Evolutionary conservation across 2,113 vertebrate genomes (phyloP).

Genomic region (Solenodon paradoxus): DNA sequence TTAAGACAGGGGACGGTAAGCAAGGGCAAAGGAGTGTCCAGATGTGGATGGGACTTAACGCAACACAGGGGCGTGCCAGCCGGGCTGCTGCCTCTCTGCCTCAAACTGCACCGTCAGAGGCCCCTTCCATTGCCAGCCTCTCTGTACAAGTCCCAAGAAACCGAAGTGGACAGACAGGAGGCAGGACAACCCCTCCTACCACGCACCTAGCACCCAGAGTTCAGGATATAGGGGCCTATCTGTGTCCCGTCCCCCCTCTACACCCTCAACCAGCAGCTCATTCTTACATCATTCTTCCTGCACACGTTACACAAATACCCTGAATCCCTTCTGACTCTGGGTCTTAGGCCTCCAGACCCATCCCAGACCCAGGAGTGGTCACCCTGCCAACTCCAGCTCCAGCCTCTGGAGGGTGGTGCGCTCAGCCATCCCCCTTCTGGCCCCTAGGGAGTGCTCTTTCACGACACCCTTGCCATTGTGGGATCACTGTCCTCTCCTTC

Average conservation of each 20-base stretch:
- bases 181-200: not conserved
- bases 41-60: not conserved
- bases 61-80: too few relatives aligned
- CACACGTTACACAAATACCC: not conserved
- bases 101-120: not conserved
- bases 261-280: not conserved
- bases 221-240: too few relatives aligned
- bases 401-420: not conserved
- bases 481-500: too few relatives aligned
- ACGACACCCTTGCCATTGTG: too few relatives aligned
- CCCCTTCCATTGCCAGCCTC: not conserved
- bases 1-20: too few relatives aligned
- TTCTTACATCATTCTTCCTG: not conserved
- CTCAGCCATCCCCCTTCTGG: not conserved
- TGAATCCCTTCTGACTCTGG: not conserved
- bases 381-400: not conserved
- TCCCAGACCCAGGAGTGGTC: too few relatives aligned
- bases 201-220: too few relatives aligned
- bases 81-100: not conserved
- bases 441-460: too few relatives aligned
- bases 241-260: not conserved
- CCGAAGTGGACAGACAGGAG: accelerated
- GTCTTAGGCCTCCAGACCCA: not conserved
- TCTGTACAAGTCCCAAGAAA: not conserved
- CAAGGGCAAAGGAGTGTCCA: not conserved